Evolutionary conservation across 2,797 vertebrate genomes (phyloP), one percentile per base, ranked within the genome.

Genomic region (Rhyacichthys aspro): DNA sequence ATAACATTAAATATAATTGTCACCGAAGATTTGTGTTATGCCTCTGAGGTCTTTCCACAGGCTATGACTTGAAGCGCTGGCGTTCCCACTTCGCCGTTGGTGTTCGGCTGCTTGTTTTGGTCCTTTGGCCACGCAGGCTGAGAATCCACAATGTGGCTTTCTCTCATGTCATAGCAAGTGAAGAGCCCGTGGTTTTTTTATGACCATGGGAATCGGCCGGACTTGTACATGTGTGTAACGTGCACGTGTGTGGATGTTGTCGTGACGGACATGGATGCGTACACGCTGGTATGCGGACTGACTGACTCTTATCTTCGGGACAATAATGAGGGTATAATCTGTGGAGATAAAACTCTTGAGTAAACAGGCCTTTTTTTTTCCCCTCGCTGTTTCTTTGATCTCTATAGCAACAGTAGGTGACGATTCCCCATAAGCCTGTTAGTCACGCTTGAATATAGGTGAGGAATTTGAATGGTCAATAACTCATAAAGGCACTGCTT

Each of bases 71-170:
- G 19, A 49, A 39, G 67, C 23, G 1, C 16, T 14, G n/a, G 17
- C 17, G 48, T 53, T 62, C 55, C 60, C 53, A 42, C 23, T 17
- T 41, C 10, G 7, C 1, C 56, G 49, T 34, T 72, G 45, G 60
- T 60, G 68, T 58, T 33, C 17, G 15, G 43, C 42, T 44, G 59
- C 85, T 88, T 89, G 81, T 90, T 87, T 89, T 87, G 83, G 65
- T 74, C 62, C 56, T 46, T 43, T 14, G 10, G 76, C 59, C 70
- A 88, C 44, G 82, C 77, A 72, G 86, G 86, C 59, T 88, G 78
- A 85, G 42, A 80, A 79, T 86, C 66, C 67, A 90, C 83, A 87
- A 81, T 87, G 83, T 82, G 83, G 63, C 78, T 86, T 86, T 89
- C 81, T 88, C 50, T 87, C 67, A 60, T 75, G 59, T 55, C 58